A percentile compares a stretch with the other conserved stretches of the same genome.
Conservation (phyloP, 2,113 vertebrate species). For the Micromys minutus region DNA sequence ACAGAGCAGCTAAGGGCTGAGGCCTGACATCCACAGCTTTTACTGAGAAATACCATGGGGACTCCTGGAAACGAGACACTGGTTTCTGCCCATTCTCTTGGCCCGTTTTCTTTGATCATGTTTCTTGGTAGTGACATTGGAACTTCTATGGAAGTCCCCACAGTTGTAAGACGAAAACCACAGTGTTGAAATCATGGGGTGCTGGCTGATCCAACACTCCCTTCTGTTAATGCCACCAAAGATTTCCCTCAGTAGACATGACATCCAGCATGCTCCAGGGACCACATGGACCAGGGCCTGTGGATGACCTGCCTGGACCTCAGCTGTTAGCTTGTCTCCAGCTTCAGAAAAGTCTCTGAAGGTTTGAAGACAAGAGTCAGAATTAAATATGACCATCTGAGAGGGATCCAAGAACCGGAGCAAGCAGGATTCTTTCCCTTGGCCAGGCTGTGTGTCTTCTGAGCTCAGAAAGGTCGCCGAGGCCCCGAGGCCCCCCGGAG, state of each 20-base stretch:
- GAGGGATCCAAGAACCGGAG: background rate
- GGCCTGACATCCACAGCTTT: background rate
- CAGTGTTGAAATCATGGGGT: conserved; percentile 61
- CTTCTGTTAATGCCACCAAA: background rate
- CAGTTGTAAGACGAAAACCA: background rate
- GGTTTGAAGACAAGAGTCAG: background rate
- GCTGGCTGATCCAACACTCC: background rate
- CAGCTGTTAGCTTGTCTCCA: background rate
- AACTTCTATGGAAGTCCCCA: conserved; percentile 69
- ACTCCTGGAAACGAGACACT: background rate
- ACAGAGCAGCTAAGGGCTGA: background rate
- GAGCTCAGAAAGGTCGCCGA: background rate
- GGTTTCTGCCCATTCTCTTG: background rate
- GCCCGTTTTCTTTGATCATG: background rate
- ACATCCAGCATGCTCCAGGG: background rate
- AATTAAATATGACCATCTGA: background rate
- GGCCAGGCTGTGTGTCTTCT: background rate
- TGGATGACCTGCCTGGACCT: background rate
- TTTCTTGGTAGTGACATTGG: conserved; percentile 3
- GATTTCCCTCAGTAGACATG: background rate
- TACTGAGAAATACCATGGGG: background rate
- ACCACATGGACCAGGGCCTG: background rate
- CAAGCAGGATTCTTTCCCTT: background rate
- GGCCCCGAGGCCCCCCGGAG: background rate
- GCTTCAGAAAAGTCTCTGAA: background rate